Evolutionary conservation across 2,888 invertebrate species (phyloP), one percentile per base, ranked within the genome.

Genomic region (Dynastes tityus): DNA sequence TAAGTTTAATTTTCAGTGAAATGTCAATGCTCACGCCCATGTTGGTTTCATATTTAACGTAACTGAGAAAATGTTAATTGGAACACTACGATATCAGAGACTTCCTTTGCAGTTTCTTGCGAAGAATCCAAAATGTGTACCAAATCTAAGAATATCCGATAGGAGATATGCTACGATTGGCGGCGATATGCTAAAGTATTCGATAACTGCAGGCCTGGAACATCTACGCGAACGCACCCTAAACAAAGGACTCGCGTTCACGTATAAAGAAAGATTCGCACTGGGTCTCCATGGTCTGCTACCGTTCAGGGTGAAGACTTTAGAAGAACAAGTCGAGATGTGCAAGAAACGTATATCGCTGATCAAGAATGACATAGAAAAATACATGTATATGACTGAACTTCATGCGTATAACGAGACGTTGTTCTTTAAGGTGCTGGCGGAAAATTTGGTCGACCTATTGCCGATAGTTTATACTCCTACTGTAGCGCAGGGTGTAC

Each of bases 401-500:
- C 89, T 98, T 79, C 91, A 95, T 89, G 95, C 99, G 86, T 94
- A 98, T 82, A 98, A 99, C 88, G 98, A 99, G 89, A 95, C 96
- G 83, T 91, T 99, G 16, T 99, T 99, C 91, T 99, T 96, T 89
- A 93, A 96, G 45, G 93, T 98, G 68, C 90, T 99, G 63, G 92
- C 93, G 16, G 95, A 97, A 82, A 94, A 99, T 88, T 95, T 98
- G 32, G 93, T 95, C 68, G 93, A 96, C 81, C 93, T 97, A 92
- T 97, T 99, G 97, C 99, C 99, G 0, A 92, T 99, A 80, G 98
- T 99, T 13, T 99, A 99, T 89, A 99, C 99, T 0, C 99, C 99
- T 0, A 98, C 98, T 0, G 99, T 99, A 13, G 99, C 99, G 3
- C 91, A 95, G 84, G 99, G 98, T 40, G 99, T 99, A 89, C 98